Conservation (phyloP, 2,888 invertebrate genomes). For the Zelleria hepariella region DNA sequence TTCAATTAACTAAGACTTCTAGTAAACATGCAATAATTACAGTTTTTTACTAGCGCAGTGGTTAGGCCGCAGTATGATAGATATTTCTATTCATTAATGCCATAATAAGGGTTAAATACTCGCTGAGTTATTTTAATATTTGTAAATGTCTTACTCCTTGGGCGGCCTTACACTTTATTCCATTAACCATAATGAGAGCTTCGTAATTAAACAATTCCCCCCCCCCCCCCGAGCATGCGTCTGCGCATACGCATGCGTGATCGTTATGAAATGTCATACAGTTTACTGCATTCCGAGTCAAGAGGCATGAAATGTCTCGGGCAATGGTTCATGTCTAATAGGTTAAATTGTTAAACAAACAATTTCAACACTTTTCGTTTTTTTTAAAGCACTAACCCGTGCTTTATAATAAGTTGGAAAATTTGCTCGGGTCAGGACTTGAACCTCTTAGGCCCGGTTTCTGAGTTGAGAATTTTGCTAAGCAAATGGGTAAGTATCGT, state of each 20-base stretch:
- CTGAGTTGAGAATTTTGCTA: too few relatives aligned
- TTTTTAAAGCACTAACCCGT: too few relatives aligned
- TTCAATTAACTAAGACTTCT: neutral
- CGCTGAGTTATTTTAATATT: neutral
- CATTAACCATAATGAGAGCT: neutral
- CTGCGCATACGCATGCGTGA: neutral
- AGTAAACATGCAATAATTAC: neutral
- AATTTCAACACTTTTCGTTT: too few relatives aligned
- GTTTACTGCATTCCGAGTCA: slow-evolving; percentile 7
- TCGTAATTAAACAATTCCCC: neutral
- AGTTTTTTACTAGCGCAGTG: neutral
- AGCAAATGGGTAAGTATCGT: too few relatives aligned
- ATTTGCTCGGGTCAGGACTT: too few relatives aligned
- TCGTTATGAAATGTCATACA: slow-evolving; percentile 13
- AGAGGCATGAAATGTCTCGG: neutral
- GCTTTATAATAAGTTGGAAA: too few relatives aligned
- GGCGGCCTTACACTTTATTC: neutral
- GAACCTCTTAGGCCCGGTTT: too few relatives aligned
- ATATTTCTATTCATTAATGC: neutral
- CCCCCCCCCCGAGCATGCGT: too few relatives aligned
- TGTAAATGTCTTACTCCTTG: neutral
- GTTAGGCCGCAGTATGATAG: neutral
- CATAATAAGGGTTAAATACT: neutral
- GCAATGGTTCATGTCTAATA: too few relatives aligned
- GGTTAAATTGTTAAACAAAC: too few relatives aligned